Conservation (phyloP, 2,113 vertebrate genomes). For the Anseranas semipalmata region DNA sequence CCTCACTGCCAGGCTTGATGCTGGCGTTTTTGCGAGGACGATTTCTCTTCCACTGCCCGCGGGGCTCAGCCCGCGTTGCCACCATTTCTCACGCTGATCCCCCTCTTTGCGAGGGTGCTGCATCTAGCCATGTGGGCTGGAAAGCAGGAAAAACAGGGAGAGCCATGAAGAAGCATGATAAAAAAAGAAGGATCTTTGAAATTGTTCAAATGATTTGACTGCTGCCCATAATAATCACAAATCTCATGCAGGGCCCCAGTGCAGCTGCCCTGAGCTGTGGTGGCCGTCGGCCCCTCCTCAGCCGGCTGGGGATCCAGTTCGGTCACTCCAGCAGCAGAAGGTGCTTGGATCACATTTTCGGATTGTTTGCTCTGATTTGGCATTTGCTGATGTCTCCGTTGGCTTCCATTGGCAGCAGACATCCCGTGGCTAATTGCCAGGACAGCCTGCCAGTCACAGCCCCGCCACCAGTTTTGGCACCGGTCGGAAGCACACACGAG, state of each 20-base stretch:
- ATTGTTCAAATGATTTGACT: background rate
- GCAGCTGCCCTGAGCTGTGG: background rate
- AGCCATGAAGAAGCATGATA: background rate
- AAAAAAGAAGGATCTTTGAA: background rate
- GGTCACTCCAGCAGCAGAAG: rapidly evolving
- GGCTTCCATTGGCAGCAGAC: background rate
- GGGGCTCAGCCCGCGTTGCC: background rate
- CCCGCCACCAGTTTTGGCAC: rapidly evolving
- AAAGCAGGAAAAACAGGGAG: background rate
- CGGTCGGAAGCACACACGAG: background rate
- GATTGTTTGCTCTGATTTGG: background rate
- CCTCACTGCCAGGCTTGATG: background rate
- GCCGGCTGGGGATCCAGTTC: background rate
- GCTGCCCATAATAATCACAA: background rate
- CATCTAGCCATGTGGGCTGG: background rate
- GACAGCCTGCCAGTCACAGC: background rate
- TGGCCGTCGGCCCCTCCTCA: no score
- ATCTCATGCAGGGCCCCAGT: background rate
- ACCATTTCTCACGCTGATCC: rapidly evolving
- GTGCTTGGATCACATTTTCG: background rate
- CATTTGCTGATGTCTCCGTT: background rate
- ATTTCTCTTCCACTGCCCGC: background rate
- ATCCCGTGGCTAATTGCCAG: background rate
- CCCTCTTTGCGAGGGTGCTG: background rate
- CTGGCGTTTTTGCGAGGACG: background rate